Conservation (phyloP, 2,113 vertebrate genomes). For the Phocoena phocoena region DNA sequence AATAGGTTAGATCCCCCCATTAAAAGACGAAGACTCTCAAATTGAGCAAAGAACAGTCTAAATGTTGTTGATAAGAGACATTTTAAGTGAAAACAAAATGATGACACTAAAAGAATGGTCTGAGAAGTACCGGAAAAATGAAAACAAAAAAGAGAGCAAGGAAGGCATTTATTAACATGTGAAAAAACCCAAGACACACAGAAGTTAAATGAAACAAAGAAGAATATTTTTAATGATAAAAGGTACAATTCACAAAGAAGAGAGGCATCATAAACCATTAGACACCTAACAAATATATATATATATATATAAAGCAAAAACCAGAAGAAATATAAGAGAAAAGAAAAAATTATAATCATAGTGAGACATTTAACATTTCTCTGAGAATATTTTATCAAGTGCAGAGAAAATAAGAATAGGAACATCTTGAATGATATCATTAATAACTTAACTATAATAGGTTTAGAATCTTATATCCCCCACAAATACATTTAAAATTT, state of each 20-base stretch:
- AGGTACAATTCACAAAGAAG: not conserved
- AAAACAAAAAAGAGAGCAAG: not conserved
- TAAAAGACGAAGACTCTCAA: not conserved
- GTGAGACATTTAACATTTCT: not conserved
- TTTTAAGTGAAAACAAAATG: not conserved
- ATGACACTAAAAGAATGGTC: not conserved
- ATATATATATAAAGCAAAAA: not conserved
- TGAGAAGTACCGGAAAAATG: not conserved
- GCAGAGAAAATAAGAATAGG: not conserved
- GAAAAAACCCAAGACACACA: not conserved
- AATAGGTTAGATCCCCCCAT: not conserved
- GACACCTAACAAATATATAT: not conserved
- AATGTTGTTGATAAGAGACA: not conserved
- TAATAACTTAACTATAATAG: not conserved
- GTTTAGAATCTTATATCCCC: not conserved
- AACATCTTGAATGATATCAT: not conserved
- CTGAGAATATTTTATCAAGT: not conserved
- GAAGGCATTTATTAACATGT: not conserved
- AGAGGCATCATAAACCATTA: not conserved
- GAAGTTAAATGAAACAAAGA: not conserved
- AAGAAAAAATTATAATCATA: not conserved
- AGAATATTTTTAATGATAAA: not conserved
- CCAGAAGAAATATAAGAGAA: not conserved
- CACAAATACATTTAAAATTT: not conserved
- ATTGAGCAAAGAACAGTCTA: not conserved